These are phyloP conservation scores for Orthonychiurus folsomi DNA, from an alignment of 2,888 invertebrate species.

Conservation along the genomic window DNA sequence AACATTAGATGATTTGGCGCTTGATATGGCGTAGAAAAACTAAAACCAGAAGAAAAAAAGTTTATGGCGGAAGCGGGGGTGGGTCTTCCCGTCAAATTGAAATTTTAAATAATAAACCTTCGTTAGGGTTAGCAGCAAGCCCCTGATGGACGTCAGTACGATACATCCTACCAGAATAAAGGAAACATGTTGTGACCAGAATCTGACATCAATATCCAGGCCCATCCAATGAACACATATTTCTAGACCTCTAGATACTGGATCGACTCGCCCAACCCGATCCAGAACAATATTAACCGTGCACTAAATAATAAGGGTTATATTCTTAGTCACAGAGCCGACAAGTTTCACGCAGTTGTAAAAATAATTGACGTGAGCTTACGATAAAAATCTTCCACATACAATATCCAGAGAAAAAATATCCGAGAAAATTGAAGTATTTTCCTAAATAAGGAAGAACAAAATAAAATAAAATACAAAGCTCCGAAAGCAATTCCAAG, in stretches of 20 bases:
- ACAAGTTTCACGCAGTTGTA: neutral
- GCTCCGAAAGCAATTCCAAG: too few relatives aligned
- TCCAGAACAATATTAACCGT: constrained; percentile 98
- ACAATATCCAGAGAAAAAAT: constrained; percentile 97
- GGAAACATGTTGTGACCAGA: constrained; percentile 98
- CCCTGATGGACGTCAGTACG: constrained; percentile 93
- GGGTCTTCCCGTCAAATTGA: too few relatives aligned
- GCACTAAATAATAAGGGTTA: constrained; percentile 54
- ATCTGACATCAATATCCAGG: constrained; percentile 88
- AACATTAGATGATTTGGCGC: constrained; percentile 95
- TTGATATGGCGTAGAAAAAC: constrained; percentile 99
- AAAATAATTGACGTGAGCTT: constrained; percentile 46
- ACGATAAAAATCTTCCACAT: constrained; percentile 99
- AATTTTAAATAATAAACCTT: constrained; percentile 50
- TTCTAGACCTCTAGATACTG: constrained; percentile 91
- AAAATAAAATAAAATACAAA: too few relatives aligned
- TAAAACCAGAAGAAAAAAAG: too few relatives aligned
- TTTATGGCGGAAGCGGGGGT: too few relatives aligned
- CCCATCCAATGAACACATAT: constrained; percentile 95
- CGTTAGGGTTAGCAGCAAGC: constrained; percentile 87
- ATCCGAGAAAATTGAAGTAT: constrained; percentile 96
- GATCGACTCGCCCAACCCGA: constrained; percentile 95
- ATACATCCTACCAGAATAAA: constrained; percentile 95
- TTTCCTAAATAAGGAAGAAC: too few relatives aligned
- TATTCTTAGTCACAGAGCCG: neutral